Evolutionary conservation across 2,797 vertebrate species (phyloP), one percentile per base, ranked within the genome.

Genomic region (Lacerta viridis): DNA sequence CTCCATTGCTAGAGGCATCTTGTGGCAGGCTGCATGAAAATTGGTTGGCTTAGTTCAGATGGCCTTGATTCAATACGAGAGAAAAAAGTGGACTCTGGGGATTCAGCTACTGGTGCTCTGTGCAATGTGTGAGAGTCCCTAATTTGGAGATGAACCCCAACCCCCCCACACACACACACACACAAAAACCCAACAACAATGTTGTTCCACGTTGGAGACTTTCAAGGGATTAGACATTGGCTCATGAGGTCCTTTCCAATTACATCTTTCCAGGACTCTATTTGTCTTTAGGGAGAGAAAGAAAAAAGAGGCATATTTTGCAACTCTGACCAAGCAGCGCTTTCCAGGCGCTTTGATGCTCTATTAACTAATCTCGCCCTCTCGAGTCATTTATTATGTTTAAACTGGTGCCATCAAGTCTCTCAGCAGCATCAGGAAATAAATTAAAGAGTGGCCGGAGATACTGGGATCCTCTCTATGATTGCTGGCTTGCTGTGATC

Each of bases 341-440:
- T 95, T 97, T 91, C 92, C 91, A 74, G 93, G 94, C 93, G 91
- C 94, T 94, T 84, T 95, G 95, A 96, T 95, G 96, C 94, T 96
- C 97, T 97, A 96, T 97, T 97, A 97, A 97, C 96, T 97, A 97
- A 97, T 97, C 96, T 96, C 94, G 96, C 95, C 94, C 95, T 96
- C 96, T 96, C 95, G 96, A 96, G 96, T 96, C 93, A 97, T 97
- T 97, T 97, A 96, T 96, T 97, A 96, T 94, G 96, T 97, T 96
- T 96, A 96, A 97, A 95, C 96, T 95, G 95, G 96, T 96, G 95
- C 96, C 96, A 96, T 96, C 95, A 92, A 96, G 95, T 95, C 96
- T 96, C 96, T 96, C 95, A 91, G 96, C 94, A 95, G 96, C 72
- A 23, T 95, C 78, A 94, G 95, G 95, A 97, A 97, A 97, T 96